phyloP scores from a whole-genome alignment of 2,113 vertebrate genomes.

The Dunckerocampus dactyliophorus region DNA sequence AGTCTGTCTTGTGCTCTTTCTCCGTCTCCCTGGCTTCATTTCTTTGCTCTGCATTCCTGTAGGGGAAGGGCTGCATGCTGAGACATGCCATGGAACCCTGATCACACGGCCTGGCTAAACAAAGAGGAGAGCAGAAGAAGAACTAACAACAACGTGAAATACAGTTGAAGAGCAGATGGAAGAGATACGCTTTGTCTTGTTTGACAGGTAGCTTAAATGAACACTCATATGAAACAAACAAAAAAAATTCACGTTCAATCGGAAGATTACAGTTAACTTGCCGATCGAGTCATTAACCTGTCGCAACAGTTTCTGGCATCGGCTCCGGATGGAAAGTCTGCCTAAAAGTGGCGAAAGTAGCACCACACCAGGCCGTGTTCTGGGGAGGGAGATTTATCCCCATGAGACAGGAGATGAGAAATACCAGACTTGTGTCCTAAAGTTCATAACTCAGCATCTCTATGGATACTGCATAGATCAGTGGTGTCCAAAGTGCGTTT shows the following conservation, averaged over 20 bases:
- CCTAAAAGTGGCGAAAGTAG: neutral
- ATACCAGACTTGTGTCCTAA: conserved; percentile 42
- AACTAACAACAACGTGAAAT: conserved; percentile 6
- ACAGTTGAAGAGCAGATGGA: conserved; percentile 6
- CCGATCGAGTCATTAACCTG: neutral
- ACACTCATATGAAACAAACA: neutral
- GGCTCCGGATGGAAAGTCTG: too few species aligned
- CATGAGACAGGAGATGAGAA: conserved; percentile 48
- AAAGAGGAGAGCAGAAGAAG: conserved; percentile 23
- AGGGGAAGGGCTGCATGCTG: conserved; percentile 55
- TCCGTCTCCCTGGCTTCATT: conserved; percentile 23
- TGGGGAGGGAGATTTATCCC: conserved; percentile 16
- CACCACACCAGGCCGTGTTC: neutral
- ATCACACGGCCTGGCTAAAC: conserved; percentile 37
- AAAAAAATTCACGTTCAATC: neutral
- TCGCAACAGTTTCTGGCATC: neutral
- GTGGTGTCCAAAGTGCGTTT: too few species aligned
- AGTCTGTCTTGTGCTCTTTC: neutral
- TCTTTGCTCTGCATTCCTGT: conserved; percentile 58
- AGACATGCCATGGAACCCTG: conserved; percentile 43
- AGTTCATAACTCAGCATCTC: conserved; percentile 27
- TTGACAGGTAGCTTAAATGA: conserved; percentile 9
- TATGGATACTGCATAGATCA: conserved; percentile 24
- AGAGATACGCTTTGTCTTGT: conserved; percentile 10
- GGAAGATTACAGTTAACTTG: neutral